Base-by-base conservation (phyloP, 2,888 invertebrate species). In the Fragum sueziense region DNA sequence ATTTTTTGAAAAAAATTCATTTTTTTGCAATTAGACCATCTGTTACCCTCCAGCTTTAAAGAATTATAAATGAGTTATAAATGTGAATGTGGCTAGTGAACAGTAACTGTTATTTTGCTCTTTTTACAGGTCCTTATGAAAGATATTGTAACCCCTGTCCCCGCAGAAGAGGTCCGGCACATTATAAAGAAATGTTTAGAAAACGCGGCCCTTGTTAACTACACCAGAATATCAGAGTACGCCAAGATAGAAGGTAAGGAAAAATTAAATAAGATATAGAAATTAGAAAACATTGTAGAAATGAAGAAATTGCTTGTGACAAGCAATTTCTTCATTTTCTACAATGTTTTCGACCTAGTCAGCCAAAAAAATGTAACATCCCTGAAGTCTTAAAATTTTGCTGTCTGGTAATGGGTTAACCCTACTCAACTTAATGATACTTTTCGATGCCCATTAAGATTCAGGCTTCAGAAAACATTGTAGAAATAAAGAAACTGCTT, bases 111-210 rank as follows among this genome's bases (percentile, higher is more conserved):
- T n/a, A n/a, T n/a, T n/a, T n/a, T n/a, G n/a, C 3, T 31, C 33
- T 2, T 25, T 70, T 79, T 89, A 7, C 87, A 95, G 95, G 99
- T 99, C 17, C 94, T 99, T 83, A 99, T 99, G 99, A 99, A 99
- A 93, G 99, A 99, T 93, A 97, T 98, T 84, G 98, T 97, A 61
- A 99, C 99, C 37, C 98, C 99, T 7, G 99, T 99, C 70, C 97
- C 98, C 78, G 97, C 88, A 95, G 95, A 99, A 93, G 99, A 99
- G 94, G 99, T 99, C 0, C 95, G 99, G 84, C 95, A 96, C 54
- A 97, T 99, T 95, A 99, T 99, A 86, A 97, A 98, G 93, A 98
- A 98, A 89, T 98, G 99, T 93, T 95, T 99, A 88, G 99, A 99
- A 94, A 98, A 97, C 84, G 99, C 99, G 20, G 99, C 99, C 1